Percentiles rank a stretch among this genome's conserved stretches.
Conservation (phyloP, 2,888 invertebrate species). For the Serripes groenlandicus region DNA sequence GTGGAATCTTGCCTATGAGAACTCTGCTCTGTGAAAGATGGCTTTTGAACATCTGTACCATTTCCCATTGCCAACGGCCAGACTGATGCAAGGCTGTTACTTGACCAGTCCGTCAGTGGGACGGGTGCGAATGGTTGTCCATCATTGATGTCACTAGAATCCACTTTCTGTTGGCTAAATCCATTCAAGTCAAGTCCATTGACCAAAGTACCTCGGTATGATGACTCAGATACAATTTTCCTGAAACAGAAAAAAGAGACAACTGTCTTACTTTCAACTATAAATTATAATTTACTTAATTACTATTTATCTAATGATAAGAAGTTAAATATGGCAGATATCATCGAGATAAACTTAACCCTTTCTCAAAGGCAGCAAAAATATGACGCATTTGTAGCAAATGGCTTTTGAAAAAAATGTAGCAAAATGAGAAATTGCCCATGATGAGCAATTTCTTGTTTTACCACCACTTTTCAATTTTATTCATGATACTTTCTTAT, state of each 20-base stretch:
- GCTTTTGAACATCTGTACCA: slow-evolving; percentile 6
- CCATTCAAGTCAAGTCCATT: slow-evolving; percentile 81
- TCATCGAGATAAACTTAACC: too few relatives aligned
- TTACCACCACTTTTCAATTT: too few relatives aligned
- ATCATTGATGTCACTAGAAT: slow-evolving; percentile 42
- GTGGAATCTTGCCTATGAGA: neutral
- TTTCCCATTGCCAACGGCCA: slow-evolving; percentile 37
- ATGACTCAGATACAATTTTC: slow-evolving; percentile 80
- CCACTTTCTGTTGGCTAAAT: slow-evolving; percentile 40
- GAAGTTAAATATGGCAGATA: too few relatives aligned
- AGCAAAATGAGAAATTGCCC: too few relatives aligned
- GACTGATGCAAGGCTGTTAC: slow-evolving; percentile 43
- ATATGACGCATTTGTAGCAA: too few relatives aligned
- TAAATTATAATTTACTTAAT: neutral
- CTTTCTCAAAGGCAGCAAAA: too few relatives aligned
- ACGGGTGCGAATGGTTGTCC: slow-evolving; percentile 54
- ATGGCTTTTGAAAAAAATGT: too few relatives aligned
- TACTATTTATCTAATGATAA: neutral
- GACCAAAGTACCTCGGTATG: slow-evolving; percentile 70
- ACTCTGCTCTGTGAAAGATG: neutral
- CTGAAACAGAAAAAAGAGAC: slow-evolving; percentile 67
- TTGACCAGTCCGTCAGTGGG: slow-evolving; percentile 48
- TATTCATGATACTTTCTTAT: too few relatives aligned
- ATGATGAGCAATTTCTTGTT: too few relatives aligned
- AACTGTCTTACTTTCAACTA: too few relatives aligned